These are phyloP conservation scores for Hylaeus anthracinus DNA, from an alignment of 1,140 invertebrate species.

Conservation along the genomic window DNA sequence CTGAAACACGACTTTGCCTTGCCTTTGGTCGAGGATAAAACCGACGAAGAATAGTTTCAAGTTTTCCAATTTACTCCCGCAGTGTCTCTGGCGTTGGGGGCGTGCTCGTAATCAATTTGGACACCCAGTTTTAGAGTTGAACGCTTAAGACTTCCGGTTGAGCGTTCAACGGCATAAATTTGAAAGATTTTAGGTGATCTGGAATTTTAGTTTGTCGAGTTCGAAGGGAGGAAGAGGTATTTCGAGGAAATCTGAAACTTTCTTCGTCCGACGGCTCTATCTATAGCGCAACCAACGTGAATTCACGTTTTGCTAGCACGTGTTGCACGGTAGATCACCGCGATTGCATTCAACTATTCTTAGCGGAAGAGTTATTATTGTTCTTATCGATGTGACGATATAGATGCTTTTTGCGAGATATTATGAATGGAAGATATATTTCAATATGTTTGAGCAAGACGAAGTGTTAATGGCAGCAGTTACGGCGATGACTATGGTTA, in stretches of 20 bases:
- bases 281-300: not conserved
- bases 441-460: too few relatives aligned
- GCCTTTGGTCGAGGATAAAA: not conserved
- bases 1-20: not conserved
- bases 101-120: not conserved
- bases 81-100: too few relatives aligned
- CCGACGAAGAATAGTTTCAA: conserved; percentile 9
- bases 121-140: not conserved
- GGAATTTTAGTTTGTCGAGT: too few relatives aligned
- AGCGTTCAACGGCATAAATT: not conserved
- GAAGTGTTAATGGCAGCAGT: too few relatives aligned
- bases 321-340: not conserved
- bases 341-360: not conserved
- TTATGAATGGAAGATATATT: not conserved
- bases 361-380: not conserved
- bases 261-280: not conserved
- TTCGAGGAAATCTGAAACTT: conserved; percentile 16
- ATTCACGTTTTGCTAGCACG: not conserved
- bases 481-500: not conserved
- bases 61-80: not conserved
- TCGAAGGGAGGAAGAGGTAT: not conserved
- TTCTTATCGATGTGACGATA: not conserved
- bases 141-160: too few relatives aligned
- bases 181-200: not conserved
- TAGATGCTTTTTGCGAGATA: not conserved